These are phyloP conservation scores for Trisateles emortualis DNA, from an alignment of 2,888 invertebrate species.

Conservation along the genomic window DNA sequence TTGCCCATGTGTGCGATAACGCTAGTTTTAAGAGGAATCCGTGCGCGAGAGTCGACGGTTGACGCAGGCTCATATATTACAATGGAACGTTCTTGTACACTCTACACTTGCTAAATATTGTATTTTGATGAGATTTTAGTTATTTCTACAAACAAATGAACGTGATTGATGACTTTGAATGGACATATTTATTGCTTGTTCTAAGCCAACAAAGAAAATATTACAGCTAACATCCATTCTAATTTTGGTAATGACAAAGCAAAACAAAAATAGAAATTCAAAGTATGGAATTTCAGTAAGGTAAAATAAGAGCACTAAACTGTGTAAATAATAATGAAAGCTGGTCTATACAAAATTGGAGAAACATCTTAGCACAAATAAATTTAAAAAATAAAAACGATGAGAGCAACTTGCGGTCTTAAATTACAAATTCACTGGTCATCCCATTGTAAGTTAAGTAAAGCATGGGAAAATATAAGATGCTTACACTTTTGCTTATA, in stretches of 20 bases:
- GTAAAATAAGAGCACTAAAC: slow-evolving; percentile 1
- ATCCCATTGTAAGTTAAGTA: slow-evolving; percentile 71
- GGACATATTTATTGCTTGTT: slow-evolving; percentile 7
- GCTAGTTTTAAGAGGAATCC: slow-evolving; percentile 78
- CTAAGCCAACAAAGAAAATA: slow-evolving; percentile 7
- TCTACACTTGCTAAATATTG: slow-evolving; percentile 5
- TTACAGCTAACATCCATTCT: background rate
- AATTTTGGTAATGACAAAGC: slow-evolving; percentile 2
- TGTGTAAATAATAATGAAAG: slow-evolving; percentile 5
- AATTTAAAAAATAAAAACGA: slow-evolving; percentile 24
- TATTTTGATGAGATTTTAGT: slow-evolving; percentile 3
- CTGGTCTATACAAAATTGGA: slow-evolving; percentile 9
- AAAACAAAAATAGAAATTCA: background rate
- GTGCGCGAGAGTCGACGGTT: slow-evolving; percentile 74
- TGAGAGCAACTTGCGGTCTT: slow-evolving; percentile 42
- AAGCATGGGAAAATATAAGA: slow-evolving; percentile 74
- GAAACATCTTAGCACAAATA: slow-evolving; percentile 17
- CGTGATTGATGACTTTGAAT: background rate
- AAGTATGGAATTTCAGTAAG: background rate
- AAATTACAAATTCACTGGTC: slow-evolving; percentile 66
- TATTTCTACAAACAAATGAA: background rate
- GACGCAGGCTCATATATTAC: slow-evolving; percentile 47
- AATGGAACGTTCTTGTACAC: slow-evolving; percentile 18
- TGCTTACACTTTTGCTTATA: slow-evolving; percentile 72
- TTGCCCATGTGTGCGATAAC: slow-evolving; percentile 86